phyloP scores from a whole-genome alignment of 2,888 invertebrate species.

The Sarcophaga carnaria region DNA sequence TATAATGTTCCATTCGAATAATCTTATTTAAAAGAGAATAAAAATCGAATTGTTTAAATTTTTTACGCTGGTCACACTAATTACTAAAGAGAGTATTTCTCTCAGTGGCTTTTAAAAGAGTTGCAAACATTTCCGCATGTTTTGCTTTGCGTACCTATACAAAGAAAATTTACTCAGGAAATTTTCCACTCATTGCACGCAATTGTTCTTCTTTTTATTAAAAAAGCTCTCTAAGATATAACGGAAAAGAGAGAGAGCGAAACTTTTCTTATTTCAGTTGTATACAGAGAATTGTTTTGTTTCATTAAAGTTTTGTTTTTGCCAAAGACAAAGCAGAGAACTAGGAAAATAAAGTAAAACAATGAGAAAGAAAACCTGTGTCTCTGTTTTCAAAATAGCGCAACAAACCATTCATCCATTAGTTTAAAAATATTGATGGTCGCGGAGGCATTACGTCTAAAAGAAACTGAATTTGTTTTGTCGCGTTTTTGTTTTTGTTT shows the following conservation, averaged over 20 bases:
- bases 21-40: too few relatives aligned
- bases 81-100: too few relatives aligned
- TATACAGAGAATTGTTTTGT: too few relatives aligned
- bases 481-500: slow-evolving; percentile 22
- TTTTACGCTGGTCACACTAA: too few relatives aligned
- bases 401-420: slow-evolving; percentile 37
- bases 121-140: background rate
- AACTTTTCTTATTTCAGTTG: too few relatives aligned
- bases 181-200: background rate
- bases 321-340: background rate
- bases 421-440: slow-evolving; percentile 53
- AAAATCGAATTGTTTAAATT: too few relatives aligned
- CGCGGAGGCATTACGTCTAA: slow-evolving; percentile 46
- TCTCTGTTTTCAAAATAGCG: slow-evolving; percentile 18
- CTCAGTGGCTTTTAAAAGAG: too few relatives aligned
- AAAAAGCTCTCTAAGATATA: too few relatives aligned
- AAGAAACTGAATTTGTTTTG: background rate
- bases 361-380: slow-evolving; percentile 2
- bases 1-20: too few relatives aligned
- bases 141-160: background rate
- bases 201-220: too few relatives aligned
- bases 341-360: slow-evolving; percentile 16
- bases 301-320: too few relatives aligned
- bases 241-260: too few relatives aligned
- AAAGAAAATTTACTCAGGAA: background rate